phyloP scores from a whole-genome alignment of 2,113 vertebrate genomes.

The Sphyrna mokarran region DNA sequence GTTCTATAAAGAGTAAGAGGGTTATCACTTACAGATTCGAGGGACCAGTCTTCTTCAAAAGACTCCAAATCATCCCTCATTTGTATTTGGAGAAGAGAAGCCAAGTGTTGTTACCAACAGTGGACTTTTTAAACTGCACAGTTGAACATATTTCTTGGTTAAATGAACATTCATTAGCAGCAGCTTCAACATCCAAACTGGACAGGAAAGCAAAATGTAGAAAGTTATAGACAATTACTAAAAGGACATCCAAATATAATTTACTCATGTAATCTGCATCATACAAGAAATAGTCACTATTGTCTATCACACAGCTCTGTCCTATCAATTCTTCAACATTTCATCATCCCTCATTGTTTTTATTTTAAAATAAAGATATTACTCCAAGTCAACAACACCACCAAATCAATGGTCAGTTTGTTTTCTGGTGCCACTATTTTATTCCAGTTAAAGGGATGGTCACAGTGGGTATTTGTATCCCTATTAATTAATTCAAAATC shows the following conservation, averaged over 20 bases:
- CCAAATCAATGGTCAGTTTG: not conserved
- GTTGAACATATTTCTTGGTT: too few relatives aligned
- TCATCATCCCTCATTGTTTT: not conserved
- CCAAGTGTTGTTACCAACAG: too few relatives aligned
- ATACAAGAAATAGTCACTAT: not conserved
- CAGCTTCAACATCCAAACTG: not conserved
- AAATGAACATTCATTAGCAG: not conserved
- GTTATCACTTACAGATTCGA: not conserved
- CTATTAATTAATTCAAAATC: not conserved
- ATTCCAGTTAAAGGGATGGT: slow-evolving; percentile 1
- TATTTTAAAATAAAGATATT: not conserved
- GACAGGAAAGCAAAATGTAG: not conserved
- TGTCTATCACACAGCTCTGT: not conserved
- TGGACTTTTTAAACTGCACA: too few relatives aligned
- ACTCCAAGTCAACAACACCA: not conserved
- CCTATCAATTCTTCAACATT: not conserved
- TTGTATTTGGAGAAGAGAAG: not conserved
- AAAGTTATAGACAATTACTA: not conserved
- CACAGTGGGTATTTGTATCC: not conserved
- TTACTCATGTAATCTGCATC: not conserved
- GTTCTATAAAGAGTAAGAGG: not conserved
- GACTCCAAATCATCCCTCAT: not conserved
- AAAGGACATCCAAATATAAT: not conserved
- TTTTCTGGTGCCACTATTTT: not conserved
- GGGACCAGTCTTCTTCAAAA: not conserved